phyloP scores from a whole-genome alignment of 1,140 invertebrate genomes.

The Stenopsyche tienmushanensis region DNA sequence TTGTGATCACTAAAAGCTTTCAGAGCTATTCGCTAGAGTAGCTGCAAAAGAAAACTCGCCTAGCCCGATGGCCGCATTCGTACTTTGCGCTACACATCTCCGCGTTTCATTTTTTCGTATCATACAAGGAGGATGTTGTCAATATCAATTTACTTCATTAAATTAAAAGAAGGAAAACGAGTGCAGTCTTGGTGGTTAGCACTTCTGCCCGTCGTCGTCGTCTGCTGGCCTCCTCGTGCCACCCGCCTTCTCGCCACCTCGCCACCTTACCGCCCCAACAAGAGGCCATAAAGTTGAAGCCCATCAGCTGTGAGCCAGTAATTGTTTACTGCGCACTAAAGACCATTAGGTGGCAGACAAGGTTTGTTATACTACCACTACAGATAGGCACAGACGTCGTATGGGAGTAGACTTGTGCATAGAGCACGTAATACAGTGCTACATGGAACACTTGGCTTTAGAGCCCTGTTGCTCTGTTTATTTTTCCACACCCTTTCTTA shows the following conservation, averaged over 20 bases:
- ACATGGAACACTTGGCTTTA: neutral
- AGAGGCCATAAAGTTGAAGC: constrained; percentile 38
- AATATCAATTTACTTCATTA: too few species aligned
- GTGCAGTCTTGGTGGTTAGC: too few species aligned
- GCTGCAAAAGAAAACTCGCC: constrained; percentile 3
- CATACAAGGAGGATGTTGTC: too few species aligned
- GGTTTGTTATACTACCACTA: constrained; percentile 21
- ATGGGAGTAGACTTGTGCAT: too few species aligned
- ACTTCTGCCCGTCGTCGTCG: too few species aligned
- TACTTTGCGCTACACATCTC: neutral
- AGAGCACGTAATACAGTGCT: neutral
- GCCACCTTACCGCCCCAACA: constrained; percentile 11
- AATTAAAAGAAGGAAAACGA: too few species aligned
- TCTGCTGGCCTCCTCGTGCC: constrained; percentile 17
- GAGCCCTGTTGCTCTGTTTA: constrained; percentile 18
- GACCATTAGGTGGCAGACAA: constrained; percentile 38
- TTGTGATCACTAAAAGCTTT: constrained; percentile 43
- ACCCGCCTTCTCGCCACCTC: constrained; percentile 4
- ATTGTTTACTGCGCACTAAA: constrained; percentile 42
- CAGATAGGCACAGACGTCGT: neutral
- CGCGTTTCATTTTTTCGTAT: too few species aligned
- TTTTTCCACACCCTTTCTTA: constrained; percentile 22
- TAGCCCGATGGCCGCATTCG: too few species aligned
- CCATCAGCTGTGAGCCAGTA: constrained; percentile 39
- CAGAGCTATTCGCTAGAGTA: constrained; percentile 37